phyloP scores from a whole-genome alignment of 2,888 invertebrate genomes.

The Lasioglossum pauxillum region DNA sequence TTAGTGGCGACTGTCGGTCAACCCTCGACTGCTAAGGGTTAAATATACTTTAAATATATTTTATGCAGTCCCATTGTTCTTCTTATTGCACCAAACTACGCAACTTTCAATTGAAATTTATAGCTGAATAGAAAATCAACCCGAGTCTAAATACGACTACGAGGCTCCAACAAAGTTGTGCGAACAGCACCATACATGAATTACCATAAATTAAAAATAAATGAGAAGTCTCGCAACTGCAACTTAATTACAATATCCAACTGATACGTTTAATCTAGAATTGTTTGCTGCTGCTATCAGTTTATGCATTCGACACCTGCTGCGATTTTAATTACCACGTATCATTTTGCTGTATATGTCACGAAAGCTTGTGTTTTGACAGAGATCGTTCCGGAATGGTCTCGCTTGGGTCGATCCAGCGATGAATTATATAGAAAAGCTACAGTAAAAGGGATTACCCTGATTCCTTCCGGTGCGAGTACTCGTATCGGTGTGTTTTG shows the following conservation, averaged over 20 bases:
- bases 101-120: too few species aligned
- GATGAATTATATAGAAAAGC: constrained; percentile 35
- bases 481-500: not conserved
- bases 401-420: not conserved
- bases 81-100: too few species aligned
- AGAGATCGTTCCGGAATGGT: not conserved
- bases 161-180: not conserved
- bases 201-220: not conserved
- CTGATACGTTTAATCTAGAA: not conserved
- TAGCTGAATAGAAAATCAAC: too few species aligned
- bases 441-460: constrained; percentile 14
- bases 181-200: not conserved
- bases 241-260: not conserved
- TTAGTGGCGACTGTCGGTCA: too few species aligned
- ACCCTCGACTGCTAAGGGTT: too few species aligned
- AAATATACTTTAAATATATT: not conserved
- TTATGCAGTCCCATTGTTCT: not conserved
- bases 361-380: not conserved
- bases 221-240: not conserved
- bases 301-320: not conserved
- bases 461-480: constrained; percentile 2
- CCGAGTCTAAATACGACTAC: too few species aligned
- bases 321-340: not conserved
- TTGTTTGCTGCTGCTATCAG: not conserved
- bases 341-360: not conserved